Evolutionary conservation across 2,888 invertebrate genomes (phyloP).

Genomic region (Cephalotes varians): DNA sequence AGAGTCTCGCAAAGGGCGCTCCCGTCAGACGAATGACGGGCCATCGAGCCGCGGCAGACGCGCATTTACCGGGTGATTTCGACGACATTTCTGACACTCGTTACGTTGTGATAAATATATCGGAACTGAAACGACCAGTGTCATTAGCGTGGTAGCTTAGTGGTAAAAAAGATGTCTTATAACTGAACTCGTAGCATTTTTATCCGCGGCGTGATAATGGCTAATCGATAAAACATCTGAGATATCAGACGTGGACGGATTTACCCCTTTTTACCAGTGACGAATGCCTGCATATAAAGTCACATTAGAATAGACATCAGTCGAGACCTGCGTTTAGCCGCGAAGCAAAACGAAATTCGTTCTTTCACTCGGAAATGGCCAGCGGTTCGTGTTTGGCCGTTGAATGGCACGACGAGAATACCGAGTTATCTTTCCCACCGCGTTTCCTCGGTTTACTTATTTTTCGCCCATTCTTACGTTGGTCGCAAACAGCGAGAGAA

Average conservation of each 20-base stretch:
- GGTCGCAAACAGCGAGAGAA: conserved; percentile 41
- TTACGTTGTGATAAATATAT: conserved; percentile 11
- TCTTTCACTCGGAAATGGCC: conserved; percentile 9
- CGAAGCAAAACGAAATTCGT: conserved; percentile 6
- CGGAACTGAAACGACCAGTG: background rate
- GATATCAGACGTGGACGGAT: conserved; percentile 12
- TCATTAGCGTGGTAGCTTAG: conserved; percentile 15
- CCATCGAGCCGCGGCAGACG: conserved; percentile 17
- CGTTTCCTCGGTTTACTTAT: conserved; percentile 66
- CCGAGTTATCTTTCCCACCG: conserved; percentile 41
- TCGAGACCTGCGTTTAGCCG: background rate
- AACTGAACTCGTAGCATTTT: background rate
- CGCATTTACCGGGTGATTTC: conserved; percentile 24
- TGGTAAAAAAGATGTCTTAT: background rate
- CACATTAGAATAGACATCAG: conserved; percentile 1
- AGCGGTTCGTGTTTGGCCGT: conserved; percentile 30
- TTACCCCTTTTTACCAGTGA: background rate
- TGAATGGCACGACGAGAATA: conserved; percentile 33
- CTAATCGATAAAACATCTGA: conserved; percentile 15
- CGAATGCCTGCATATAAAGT: background rate
- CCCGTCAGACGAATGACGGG: conserved; percentile 20
- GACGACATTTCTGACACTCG: conserved; percentile 19
- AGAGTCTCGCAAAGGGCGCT: conserved; percentile 30
- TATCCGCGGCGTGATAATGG: background rate
- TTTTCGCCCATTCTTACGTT: conserved; percentile 53